Percentiles rank a stretch among this genome's conserved stretches.
phyloP scores from a whole-genome alignment of 2,113 vertebrate species.

The Actenoides lindsayi region DNA sequence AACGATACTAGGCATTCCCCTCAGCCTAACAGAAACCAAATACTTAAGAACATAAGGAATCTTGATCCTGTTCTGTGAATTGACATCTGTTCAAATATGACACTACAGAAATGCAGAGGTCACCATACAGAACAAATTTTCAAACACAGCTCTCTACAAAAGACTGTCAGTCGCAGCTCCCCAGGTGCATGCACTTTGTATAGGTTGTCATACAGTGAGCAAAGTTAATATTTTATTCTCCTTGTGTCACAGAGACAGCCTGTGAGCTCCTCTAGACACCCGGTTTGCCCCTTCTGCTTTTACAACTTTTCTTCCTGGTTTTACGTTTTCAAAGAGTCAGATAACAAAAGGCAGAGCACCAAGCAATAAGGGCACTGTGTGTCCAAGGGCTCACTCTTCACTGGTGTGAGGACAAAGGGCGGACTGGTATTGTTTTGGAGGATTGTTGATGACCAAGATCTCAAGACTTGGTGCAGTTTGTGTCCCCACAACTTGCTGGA shows the following conservation, averaged over 20 bases:
- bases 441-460: not conserved
- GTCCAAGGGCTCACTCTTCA: not conserved
- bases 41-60: not conserved
- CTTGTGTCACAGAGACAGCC: not conserved
- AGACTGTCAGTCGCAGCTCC: not conserved
- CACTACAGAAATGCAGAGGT: not conserved
- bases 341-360: not conserved
- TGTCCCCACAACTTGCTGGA: not conserved
- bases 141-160: not conserved
- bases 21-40: not conserved
- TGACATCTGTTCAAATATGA: not conserved
- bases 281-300: not conserved
- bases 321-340: not conserved
- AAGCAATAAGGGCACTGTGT: not conserved
- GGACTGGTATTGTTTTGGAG: not conserved
- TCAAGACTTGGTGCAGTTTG: not conserved
- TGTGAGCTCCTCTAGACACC: not conserved
- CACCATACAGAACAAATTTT: slow-evolving; percentile 12
- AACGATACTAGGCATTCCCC: not conserved
- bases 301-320: not conserved
- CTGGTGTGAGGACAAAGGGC: not conserved
- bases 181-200: not conserved
- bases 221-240: not conserved
- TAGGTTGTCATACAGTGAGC: not conserved
- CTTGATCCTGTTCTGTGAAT: not conserved